Conservation (phyloP, 2,888 invertebrate species). For the Acrocera orbiculus region DNA sequence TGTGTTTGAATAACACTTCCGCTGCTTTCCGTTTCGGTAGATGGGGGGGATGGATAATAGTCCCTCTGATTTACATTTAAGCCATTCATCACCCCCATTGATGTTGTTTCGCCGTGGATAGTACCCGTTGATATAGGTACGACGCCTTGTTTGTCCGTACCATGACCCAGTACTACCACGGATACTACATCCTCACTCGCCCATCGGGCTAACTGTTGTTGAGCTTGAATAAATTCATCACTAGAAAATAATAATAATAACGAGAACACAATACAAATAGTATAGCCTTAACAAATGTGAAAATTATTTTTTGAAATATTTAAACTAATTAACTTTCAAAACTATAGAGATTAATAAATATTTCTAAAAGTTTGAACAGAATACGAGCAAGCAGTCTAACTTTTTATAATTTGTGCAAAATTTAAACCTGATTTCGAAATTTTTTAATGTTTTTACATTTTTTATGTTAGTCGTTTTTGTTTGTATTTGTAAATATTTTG, state of each 20-base stretch:
- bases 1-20: conserved; percentile 33
- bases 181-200: conserved; percentile 72
- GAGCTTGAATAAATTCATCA: conserved; percentile 96
- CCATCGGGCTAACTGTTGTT: conserved; percentile 90
- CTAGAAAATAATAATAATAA: conserved; percentile 80
- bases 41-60: conserved; percentile 33
- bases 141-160: conserved; percentile 33
- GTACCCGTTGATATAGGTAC: conserved; percentile 38
- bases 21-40: conserved; percentile 37
- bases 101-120: conserved; percentile 23
- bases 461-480: too few relatives aligned
- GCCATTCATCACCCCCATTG: conserved; percentile 25
- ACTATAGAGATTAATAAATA: too few relatives aligned
- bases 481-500: too few relatives aligned
- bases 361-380: too few relatives aligned
- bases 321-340: too few relatives aligned
- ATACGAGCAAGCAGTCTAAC: too few relatives aligned
- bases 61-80: conserved; percentile 34
- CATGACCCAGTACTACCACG: conserved; percentile 35
- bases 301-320: neutral
- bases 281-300: conserved; percentile 7
- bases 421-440: too few relatives aligned
- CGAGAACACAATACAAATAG: conserved; percentile 40
- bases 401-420: too few relatives aligned
- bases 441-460: too few relatives aligned